Percentiles rank a stretch among this genome's conserved stretches.
phyloP scores from a whole-genome alignment of 2,113 vertebrate species.

The Theristicus caerulescens region DNA sequence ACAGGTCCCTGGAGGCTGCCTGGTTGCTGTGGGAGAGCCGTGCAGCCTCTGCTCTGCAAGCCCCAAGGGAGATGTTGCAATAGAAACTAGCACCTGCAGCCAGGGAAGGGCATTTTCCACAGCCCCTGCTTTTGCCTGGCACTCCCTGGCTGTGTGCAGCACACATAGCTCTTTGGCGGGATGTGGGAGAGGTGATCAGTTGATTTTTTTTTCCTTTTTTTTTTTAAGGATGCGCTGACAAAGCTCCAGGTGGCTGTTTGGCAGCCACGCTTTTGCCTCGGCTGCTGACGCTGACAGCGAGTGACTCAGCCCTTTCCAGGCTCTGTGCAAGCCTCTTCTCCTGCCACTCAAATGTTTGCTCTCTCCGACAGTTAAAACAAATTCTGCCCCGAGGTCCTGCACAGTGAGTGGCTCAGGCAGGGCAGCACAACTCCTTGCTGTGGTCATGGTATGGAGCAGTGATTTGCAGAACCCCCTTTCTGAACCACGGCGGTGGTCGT shows the following conservation, averaged over 20 bases:
- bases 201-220: neutral
- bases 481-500: fast-evolving
- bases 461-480: neutral
- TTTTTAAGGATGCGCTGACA: neutral
- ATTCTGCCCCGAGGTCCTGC: neutral
- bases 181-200: neutral
- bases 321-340: neutral
- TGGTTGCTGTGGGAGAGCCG: neutral
- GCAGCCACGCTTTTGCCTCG: neutral
- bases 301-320: conserved; percentile 37
- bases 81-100: conserved; percentile 28
- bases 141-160: neutral
- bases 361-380: neutral
- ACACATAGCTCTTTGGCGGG: neutral
- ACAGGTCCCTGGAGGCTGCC: conserved; percentile 21
- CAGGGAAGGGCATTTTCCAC: neutral
- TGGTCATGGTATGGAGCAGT: fast-evolving
- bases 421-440: neutral
- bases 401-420: fast-evolving
- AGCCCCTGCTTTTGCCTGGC: neutral
- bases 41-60: neutral
- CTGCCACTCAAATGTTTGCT: neutral
- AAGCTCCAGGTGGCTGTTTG: conserved; percentile 32
- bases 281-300: neutral
- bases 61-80: conserved; percentile 21